phyloP scores from a whole-genome alignment of 2,113 vertebrate genomes.

The Phalacrocorax brasilianus region DNA sequence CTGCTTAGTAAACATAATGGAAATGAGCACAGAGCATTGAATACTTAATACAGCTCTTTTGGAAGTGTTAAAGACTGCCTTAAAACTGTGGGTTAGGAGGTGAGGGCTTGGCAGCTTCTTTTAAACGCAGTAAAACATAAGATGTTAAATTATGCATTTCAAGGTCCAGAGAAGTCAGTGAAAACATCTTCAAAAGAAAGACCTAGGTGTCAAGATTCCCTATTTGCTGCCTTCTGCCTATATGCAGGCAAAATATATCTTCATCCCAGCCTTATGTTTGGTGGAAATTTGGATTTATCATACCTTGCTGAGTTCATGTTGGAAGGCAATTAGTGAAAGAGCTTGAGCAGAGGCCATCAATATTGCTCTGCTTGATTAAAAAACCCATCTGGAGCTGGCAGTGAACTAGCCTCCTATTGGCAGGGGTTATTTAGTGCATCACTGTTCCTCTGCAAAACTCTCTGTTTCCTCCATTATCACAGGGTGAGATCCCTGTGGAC shows the following conservation, averaged over 20 bases:
- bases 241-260: not conserved
- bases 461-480: not conserved
- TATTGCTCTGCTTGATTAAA: conserved; percentile 70
- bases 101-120: conserved; percentile 1
- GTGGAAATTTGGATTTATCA: conserved; percentile 34
- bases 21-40: not conserved
- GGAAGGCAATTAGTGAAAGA: conserved; percentile 68
- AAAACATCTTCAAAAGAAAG: not conserved
- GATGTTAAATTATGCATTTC: conserved; percentile 18
- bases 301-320: conserved; percentile 52
- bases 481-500: not conserved
- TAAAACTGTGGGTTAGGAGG: not conserved
- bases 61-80: not conserved
- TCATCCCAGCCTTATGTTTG: not conserved
- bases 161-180: not conserved
- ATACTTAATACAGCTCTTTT: not conserved
- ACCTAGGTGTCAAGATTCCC: not conserved
- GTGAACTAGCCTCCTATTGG: conserved; percentile 4
- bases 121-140: not conserved
- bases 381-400: conserved; percentile 58
- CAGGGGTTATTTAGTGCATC: conserved; percentile 60
- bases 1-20: not conserved
- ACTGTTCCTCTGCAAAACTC: not conserved
- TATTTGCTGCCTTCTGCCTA: not conserved
- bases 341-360: conserved; percentile 58